These are phyloP conservation scores for Drosophila bocqueti DNA, from an alignment of 1,140 invertebrate species.

Conservation along the genomic window DNA sequence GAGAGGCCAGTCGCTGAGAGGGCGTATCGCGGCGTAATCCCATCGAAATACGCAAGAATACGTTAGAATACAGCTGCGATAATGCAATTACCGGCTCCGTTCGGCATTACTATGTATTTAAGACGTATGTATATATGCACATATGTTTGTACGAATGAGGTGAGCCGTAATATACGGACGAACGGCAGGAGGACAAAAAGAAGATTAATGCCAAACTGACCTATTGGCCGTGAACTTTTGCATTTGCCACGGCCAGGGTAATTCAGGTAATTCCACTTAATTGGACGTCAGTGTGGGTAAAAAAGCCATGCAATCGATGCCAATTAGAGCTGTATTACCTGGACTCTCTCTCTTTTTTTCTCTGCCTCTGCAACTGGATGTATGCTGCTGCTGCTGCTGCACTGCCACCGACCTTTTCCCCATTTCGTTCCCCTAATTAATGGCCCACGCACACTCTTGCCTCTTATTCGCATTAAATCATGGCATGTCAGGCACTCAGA, in stretches of 20 bases:
- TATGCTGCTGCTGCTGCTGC: conserved; percentile 5
- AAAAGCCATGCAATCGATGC: conserved; percentile 58
- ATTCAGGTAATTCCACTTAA: conserved; percentile 57
- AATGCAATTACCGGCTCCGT: conserved; percentile 55
- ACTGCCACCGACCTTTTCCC: neutral
- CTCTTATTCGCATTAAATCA: neutral
- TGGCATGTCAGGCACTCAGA: neutral
- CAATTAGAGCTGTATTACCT: conserved; percentile 54
- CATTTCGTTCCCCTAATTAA: conserved; percentile 14
- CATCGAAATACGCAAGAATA: conserved; percentile 13
- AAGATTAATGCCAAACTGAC: conserved; percentile 55
- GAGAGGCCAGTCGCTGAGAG: conserved; percentile 14
- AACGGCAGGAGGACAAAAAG: conserved; percentile 3
- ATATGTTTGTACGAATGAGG: neutral
- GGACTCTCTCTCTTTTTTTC: neutral
- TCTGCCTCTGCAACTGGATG: conserved; percentile 4
- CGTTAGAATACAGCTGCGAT: conserved; percentile 6
- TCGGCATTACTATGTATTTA: conserved; percentile 24
- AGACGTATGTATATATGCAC: neutral
- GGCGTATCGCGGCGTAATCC: conserved; percentile 16
- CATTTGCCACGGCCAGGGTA: conserved; percentile 46
- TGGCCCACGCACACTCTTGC: conserved; percentile 1
- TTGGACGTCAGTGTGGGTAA: conserved; percentile 26
- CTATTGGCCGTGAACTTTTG: conserved; percentile 69
- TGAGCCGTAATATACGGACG: neutral